Percentiles rank a stretch among this genome's conserved stretches.
These are phyloP conservation scores for Formicarius rufipectus DNA, from an alignment of 2,113 vertebrate species.

Conservation along the genomic window DNA sequence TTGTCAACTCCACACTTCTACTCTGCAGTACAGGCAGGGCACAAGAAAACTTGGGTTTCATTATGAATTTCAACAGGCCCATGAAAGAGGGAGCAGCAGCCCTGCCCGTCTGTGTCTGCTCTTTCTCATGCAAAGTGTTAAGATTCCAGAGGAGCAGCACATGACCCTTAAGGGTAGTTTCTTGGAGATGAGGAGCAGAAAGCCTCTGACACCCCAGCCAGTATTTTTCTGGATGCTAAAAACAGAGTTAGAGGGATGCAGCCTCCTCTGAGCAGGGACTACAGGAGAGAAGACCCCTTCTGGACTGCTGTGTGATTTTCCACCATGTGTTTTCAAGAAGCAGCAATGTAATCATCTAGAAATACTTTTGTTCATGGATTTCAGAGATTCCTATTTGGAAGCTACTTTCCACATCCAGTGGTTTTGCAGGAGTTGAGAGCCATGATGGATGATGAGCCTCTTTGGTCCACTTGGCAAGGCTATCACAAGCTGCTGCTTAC, in stretches of 20 bases:
- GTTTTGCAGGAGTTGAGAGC: neutral
- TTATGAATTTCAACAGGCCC: constrained; percentile 24
- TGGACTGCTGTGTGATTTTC: neutral
- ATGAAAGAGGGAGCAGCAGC: neutral
- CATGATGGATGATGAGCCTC: neutral
- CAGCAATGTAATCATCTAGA: constrained; percentile 25
- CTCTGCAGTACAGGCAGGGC: neutral
- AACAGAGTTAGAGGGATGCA: neutral
- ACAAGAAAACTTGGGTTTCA: constrained; percentile 22
- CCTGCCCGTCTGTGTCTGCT: neutral
- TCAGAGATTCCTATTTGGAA: constrained; percentile 15
- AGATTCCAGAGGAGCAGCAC: constrained; percentile 2
- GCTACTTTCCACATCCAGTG: constrained; percentile 7
- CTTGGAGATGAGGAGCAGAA: constrained; percentile 25
- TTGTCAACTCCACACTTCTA: constrained; percentile 2
- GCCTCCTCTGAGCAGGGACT: neutral
- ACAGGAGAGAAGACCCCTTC: neutral
- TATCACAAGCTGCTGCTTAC: neutral
- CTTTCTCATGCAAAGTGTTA: neutral
- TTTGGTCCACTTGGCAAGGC: neutral
- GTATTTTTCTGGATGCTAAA: neutral
- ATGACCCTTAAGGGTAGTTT: neutral
- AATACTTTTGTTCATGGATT: constrained; percentile 1
- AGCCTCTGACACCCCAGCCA: neutral
- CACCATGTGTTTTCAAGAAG: constrained; percentile 44